phyloP scores from a whole-genome alignment of 1,140 invertebrate genomes.

The Drosophila oshimai region DNA sequence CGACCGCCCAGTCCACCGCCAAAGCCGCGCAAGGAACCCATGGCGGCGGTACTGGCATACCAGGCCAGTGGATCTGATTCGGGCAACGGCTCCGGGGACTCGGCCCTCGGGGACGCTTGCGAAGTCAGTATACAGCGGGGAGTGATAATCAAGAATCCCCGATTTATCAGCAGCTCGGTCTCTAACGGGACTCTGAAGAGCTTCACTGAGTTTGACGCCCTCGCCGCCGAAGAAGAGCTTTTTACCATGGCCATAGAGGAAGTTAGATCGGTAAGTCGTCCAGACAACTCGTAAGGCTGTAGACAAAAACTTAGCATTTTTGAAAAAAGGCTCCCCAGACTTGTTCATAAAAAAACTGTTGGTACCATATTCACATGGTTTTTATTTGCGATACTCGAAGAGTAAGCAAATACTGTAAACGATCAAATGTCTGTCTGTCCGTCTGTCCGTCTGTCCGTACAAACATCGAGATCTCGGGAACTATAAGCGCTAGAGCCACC shows the following conservation, averaged over 20 bases:
- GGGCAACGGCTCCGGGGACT: constrained; percentile 93
- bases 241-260: constrained; percentile 86
- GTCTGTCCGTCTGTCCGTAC: too few species aligned
- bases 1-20: constrained; percentile 86
- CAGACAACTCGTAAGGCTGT: too few species aligned
- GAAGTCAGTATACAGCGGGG: constrained; percentile 82
- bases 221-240: constrained; percentile 86
- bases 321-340: too few species aligned
- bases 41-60: constrained; percentile 85
- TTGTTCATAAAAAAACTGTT: too few species aligned
- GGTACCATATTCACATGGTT: too few species aligned
- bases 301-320: too few species aligned
- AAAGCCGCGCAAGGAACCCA: constrained; percentile 85
- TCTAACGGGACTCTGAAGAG: constrained; percentile 86
- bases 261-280: constrained; percentile 74
- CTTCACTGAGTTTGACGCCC: constrained; percentile 86
- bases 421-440: too few species aligned
- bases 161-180: constrained; percentile 83
- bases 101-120: constrained; percentile 86
- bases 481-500: too few species aligned
- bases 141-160: constrained; percentile 85
- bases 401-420: too few species aligned
- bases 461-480: too few species aligned
- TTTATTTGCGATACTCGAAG: too few species aligned
- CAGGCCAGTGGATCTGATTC: constrained; percentile 93